These are phyloP conservation scores for Aleiodes leptofemur DNA, from an alignment of 2,888 invertebrate species.

Conservation along the genomic window DNA sequence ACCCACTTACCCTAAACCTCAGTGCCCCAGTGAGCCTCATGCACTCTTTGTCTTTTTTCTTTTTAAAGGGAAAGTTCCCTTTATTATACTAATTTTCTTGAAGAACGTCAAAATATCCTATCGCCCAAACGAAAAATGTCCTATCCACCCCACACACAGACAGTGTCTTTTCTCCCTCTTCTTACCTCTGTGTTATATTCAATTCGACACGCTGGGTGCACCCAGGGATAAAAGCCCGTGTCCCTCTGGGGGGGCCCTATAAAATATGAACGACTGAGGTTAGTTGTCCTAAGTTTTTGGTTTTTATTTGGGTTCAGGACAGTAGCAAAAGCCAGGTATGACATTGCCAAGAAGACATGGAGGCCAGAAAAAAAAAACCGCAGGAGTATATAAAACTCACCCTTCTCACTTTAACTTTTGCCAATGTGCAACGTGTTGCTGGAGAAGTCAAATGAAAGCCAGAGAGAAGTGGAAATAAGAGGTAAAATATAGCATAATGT, in stretches of 20 bases:
- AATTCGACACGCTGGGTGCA: constrained; percentile 73
- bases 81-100: constrained; percentile 74
- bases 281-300: constrained; percentile 25
- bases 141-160: constrained; percentile 7
- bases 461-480: constrained; percentile 18
- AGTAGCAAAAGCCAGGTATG: constrained; percentile 32
- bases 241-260: constrained; percentile 60
- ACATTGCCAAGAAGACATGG: constrained; percentile 1
- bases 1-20: constrained; percentile 63
- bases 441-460: constrained; percentile 2
- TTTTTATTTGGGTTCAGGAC: constrained; percentile 49
- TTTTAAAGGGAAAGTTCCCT: constrained; percentile 50
- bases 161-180: constrained; percentile 2
- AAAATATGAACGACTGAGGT: constrained; percentile 65
- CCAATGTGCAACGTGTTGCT: constrained; percentile 38
- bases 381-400: constrained; percentile 40
- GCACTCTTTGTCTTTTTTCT: constrained; percentile 55
- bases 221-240: constrained; percentile 67
- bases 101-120: constrained; percentile 72
- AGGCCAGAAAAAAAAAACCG: constrained; percentile 50
- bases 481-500: background rate
- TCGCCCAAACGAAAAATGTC: constrained; percentile 44
- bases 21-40: constrained; percentile 52
- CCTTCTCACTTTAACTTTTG: constrained; percentile 8
- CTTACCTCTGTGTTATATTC: constrained; percentile 59